These are phyloP conservation scores for Ischnura elegans DNA, from an alignment of 2,888 invertebrate species.

Conservation along the genomic window DNA sequence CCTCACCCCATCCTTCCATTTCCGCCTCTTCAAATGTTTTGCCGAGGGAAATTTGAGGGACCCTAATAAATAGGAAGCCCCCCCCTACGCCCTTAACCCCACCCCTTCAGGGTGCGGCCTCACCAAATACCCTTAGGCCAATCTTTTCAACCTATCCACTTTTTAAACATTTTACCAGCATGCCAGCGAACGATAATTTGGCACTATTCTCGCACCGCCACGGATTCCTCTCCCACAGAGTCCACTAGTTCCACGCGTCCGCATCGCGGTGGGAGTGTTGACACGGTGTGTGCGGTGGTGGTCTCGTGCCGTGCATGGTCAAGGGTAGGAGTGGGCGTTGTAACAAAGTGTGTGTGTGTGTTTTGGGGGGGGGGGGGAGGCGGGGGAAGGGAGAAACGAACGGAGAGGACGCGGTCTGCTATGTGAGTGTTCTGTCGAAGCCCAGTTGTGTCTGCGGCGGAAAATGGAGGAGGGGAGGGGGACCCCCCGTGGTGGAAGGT, in stretches of 20 bases:
- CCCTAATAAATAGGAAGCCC: too few relatives aligned
- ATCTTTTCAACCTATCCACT: too few relatives aligned
- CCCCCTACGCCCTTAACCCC: too few relatives aligned
- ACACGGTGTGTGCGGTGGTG: constrained; percentile 59
- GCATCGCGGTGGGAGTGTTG: constrained; percentile 59
- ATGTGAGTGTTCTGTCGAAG: constrained; percentile 3
- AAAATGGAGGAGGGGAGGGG: background rate
- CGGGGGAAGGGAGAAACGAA: constrained; percentile 14
- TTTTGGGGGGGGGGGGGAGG: background rate
- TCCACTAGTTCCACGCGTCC: constrained; percentile 16
- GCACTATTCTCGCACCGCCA: background rate
- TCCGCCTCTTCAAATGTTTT: too few relatives aligned
- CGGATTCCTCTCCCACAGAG: background rate
- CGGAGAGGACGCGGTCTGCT: background rate
- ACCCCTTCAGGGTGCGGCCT: too few relatives aligned
- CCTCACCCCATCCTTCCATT: too few relatives aligned
- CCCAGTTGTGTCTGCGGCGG: constrained; percentile 22
- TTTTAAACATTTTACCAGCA: background rate
- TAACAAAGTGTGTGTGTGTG: background rate
- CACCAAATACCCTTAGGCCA: too few relatives aligned
- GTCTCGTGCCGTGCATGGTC: constrained; percentile 43
- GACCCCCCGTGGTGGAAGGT: background rate
- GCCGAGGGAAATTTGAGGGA: too few relatives aligned
- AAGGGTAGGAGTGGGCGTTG: background rate
- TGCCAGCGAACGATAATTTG: background rate